Conservation (phyloP, 1,140 invertebrate genomes). For the Pachyrhynchus sulphureomaculatus region DNA sequence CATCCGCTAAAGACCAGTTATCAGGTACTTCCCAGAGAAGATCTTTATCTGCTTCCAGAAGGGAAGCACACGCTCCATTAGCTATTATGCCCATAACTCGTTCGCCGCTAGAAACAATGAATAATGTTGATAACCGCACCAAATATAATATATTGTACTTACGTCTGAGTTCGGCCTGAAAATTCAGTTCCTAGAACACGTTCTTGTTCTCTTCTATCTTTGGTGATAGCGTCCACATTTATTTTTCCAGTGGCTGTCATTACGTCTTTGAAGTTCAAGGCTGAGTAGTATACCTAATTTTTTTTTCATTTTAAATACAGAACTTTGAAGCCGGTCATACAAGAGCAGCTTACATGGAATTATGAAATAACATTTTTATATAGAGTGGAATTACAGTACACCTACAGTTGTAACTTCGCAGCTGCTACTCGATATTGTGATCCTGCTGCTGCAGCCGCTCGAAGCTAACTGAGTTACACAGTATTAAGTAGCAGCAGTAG, state of each 20-base stretch:
- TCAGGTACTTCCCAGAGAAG: conserved; percentile 80
- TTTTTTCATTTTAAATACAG: neutral
- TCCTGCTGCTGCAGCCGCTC: no score
- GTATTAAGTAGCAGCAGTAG: no score
- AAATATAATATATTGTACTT: neutral
- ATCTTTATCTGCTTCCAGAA: conserved; percentile 58
- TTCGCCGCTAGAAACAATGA: conserved; percentile 53
- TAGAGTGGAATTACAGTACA: no score
- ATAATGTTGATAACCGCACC: neutral
- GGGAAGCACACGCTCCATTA: conserved; percentile 61
- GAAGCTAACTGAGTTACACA: no score
- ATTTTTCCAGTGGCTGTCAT: conserved; percentile 77
- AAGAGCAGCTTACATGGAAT: no score
- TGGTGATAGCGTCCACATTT: conserved; percentile 59
- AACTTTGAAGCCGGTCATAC: no score
- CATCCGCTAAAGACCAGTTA: conserved; percentile 80
- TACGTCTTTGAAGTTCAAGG: conserved; percentile 76
- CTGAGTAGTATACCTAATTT: conserved; percentile 61
- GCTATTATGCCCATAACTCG: conserved; percentile 69
- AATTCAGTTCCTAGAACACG: conserved; percentile 75
- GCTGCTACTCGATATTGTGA: no score
- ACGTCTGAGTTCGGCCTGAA: conserved; percentile 56
- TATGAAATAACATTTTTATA: no score
- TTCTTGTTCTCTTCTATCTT: conserved; percentile 59
- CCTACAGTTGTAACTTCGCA: no score